These are phyloP conservation scores for Serranus cabrilla DNA, from an alignment of 2,797 vertebrate species.

Conservation along the genomic window DNA sequence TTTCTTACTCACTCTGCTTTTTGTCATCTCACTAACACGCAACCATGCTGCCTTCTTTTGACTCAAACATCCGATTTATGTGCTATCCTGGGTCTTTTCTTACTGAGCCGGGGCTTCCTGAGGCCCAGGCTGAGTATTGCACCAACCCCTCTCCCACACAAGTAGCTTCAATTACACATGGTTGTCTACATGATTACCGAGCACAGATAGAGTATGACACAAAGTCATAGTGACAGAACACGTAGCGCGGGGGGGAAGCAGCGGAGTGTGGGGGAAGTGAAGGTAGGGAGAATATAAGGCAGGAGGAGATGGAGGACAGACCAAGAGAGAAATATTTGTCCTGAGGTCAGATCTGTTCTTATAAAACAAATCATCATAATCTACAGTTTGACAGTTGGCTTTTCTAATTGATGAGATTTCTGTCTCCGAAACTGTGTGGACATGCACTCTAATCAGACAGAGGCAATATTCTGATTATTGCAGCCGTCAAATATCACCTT, in stretches of 20 bases:
- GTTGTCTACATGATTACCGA: conserved; percentile 53
- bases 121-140: conserved; percentile 29
- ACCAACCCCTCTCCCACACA: conserved; percentile 38
- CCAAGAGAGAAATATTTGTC: conserved; percentile 15
- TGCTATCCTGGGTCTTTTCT: conserved; percentile 20
- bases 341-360: background rate
- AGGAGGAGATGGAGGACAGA: conserved; percentile 6
- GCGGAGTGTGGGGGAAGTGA: conserved; percentile 4
- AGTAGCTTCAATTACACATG: conserved; percentile 66
- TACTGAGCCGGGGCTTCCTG: conserved; percentile 34
- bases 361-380: conserved; percentile 2
- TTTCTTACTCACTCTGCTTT: conserved; percentile 2
- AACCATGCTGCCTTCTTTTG: conserved; percentile 9
- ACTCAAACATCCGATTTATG: conserved; percentile 36
- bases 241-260: background rate
- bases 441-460: conserved; percentile 9
- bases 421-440: conserved; percentile 2
- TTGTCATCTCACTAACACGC: conserved; percentile 4
- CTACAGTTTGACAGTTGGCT: conserved; percentile 6
- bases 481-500: conserved; percentile 19
- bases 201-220: conserved; percentile 46
- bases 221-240: conserved; percentile 41
- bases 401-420: conserved; percentile 12
- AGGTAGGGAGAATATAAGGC: background rate
- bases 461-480: conserved; percentile 17